Evolutionary conservation across 2,113 vertebrate species (phyloP).

Genomic region (Notothenia coriiceps): DNA sequence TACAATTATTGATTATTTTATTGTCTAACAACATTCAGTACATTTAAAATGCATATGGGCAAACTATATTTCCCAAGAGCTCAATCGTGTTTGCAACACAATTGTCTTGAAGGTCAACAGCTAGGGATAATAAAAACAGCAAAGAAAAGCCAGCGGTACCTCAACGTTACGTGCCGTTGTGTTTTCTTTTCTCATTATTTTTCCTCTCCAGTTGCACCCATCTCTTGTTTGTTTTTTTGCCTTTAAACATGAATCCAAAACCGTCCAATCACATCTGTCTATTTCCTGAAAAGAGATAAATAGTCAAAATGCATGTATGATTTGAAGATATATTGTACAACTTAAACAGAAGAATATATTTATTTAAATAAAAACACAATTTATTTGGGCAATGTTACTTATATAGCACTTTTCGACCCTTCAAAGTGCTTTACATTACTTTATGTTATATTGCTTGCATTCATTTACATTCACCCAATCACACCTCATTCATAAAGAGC

Average conservation of each 20-base stretch:
- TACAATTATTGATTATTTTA: slow-evolving; percentile 8
- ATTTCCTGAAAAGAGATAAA: not conserved
- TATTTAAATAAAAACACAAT: too few relatives aligned
- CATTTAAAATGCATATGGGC: not conserved
- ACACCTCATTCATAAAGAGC: too few relatives aligned
- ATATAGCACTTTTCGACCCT: too few relatives aligned
- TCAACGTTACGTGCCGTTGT: not conserved
- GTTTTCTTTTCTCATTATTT: not conserved
- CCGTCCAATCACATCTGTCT: too few relatives aligned
- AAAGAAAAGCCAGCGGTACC: not conserved
- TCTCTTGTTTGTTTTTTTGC: not conserved
- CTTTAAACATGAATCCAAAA: not conserved
- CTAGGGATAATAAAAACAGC: not conserved
- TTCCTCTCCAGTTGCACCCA: not conserved
- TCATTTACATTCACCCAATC: too few relatives aligned
- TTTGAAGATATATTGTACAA: not conserved
- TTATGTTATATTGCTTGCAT: too few relatives aligned
- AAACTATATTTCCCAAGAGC: slow-evolving; percentile 3
- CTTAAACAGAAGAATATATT: not conserved
- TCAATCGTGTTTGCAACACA: not conserved
- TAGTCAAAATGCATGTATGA: not conserved
- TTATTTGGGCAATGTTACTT: too few relatives aligned
- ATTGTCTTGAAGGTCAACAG: slow-evolving; percentile 10
- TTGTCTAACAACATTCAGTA: slow-evolving; percentile 6
- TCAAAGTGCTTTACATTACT: too few relatives aligned